phyloP scores from a whole-genome alignment of 2,888 invertebrate genomes.

The Acheta domesticus region DNA sequence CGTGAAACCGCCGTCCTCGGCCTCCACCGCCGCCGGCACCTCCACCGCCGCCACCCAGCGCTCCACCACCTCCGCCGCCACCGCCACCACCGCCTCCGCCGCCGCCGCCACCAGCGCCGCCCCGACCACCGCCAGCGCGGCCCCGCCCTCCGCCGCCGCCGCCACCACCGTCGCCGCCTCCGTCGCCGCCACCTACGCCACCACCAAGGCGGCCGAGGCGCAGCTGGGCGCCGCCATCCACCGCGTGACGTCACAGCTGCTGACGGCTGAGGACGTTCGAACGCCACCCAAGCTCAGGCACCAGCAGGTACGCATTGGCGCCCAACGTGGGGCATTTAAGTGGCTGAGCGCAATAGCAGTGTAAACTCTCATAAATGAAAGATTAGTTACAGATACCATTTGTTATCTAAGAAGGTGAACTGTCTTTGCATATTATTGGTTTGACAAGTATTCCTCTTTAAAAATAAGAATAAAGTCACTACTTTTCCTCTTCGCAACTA shows the following conservation, averaged over 20 bases:
- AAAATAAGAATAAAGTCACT: too few relatives aligned
- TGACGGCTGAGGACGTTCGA: slow-evolving; percentile 45
- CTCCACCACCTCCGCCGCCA: slow-evolving; percentile 1
- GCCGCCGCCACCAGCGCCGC: not conserved
- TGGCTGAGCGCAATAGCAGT: too few relatives aligned
- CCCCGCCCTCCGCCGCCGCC: slow-evolving; percentile 42
- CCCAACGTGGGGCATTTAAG: too few relatives aligned
- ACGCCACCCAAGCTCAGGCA: slow-evolving; percentile 22
- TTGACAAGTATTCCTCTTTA: too few relatives aligned
- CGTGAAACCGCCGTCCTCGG: not conserved
- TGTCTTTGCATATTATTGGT: too few relatives aligned
- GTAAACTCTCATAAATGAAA: too few relatives aligned
- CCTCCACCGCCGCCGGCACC: not conserved
- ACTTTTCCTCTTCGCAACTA: too few relatives aligned
- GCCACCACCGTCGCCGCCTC: not conserved
- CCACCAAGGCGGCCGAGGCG: not conserved
- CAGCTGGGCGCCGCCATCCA: slow-evolving; percentile 56
- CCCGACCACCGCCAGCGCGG: not conserved
- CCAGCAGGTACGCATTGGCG: not conserved
- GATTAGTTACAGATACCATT: too few relatives aligned
- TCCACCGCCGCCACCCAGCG: not conserved
- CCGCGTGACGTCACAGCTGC: slow-evolving; percentile 56
- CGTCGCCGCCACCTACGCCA: not conserved
- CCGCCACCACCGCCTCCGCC: not conserved
- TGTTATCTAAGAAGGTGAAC: too few relatives aligned